Base-by-base conservation (phyloP, 2,888 invertebrate genomes). In the Cataglyphis rosenhaueri region DNA sequence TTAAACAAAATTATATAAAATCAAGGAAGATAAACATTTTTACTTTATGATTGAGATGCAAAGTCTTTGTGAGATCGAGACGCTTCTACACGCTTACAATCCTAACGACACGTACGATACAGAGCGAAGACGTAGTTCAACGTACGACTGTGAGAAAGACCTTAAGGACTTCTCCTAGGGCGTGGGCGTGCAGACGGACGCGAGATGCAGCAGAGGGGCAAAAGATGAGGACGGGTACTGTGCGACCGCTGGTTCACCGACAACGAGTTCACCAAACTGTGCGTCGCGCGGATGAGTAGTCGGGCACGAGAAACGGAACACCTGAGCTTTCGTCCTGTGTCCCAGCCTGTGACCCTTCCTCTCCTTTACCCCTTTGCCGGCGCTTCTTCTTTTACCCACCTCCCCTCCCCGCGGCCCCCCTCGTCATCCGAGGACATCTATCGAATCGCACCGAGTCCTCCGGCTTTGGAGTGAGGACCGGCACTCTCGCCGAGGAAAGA, bases 151-250 rank as follows among this genome's bases (percentile, higher is more conserved):
- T 87, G 90, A 88, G 87, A 86, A 84, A 84, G 84, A 84, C 86
- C 83, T 87, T 88, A 88, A 88, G 86, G 85, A 87, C 82, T 87
- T 79, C 70, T 74, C 70, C 82, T 85, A 81, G 71, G 85, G 88
- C 90, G 92, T 91, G 89, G 88, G 91, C 88, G 91, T 89, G 86
- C 89, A 92, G 92, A 91, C 92, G 87, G 87, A 76, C 79, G 86
- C 82, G 73, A 82, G 90, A 89, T 89, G 88, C 85, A 86, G 86
- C 87, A 84, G 89, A 83, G 87, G 84, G 84, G 83, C 88, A 83
- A 83, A 83, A 86, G 88, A 87, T 89, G 89, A 86, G 89, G 83
- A 88, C 85, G 88, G 81, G 88, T 83, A 86, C 79, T 83, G 73
- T 82, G 86, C 74, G 84, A 52, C 75, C 85, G 88, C 71, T 82